Evolutionary conservation across 2,797 vertebrate genomes (phyloP).

Genomic region (Limosa lapponica): DNA sequence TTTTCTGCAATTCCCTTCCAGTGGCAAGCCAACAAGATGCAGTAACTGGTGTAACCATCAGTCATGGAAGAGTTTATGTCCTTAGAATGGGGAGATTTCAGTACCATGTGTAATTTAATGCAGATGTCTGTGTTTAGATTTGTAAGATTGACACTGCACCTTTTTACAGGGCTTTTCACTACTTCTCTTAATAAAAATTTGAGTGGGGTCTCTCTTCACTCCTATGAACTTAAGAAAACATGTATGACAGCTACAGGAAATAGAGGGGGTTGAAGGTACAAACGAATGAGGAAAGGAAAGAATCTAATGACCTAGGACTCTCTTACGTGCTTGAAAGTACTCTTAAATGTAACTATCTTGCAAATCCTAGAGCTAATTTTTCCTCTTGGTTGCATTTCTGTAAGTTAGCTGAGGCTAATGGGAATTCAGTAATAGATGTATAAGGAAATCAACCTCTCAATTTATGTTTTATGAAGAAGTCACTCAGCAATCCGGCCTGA

Average conservation of each 20-base stretch:
- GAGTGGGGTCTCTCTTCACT: not conserved
- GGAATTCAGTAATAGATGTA: rapidly evolving
- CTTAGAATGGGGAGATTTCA: not conserved
- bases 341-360: not conserved
- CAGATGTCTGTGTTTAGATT: not conserved
- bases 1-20: not conserved
- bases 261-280: not conserved
- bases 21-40: not conserved
- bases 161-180: not conserved
- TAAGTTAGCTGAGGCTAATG: not conserved
- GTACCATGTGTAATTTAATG: not conserved
- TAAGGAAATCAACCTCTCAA: not conserved
- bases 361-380: not conserved
- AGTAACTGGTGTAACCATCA: not conserved
- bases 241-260: not conserved
- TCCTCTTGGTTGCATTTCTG: not conserved
- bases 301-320: not conserved
- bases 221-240: not conserved
- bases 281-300: not conserved
- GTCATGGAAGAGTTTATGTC: not conserved
- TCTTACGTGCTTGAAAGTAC: not conserved
- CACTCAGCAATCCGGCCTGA: not conserved
- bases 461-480: not conserved
- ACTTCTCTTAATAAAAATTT: not conserved
- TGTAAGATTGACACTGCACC: not conserved